Conservation (phyloP, 2,797 vertebrate genomes). For the Clarias fuscus region DNA sequence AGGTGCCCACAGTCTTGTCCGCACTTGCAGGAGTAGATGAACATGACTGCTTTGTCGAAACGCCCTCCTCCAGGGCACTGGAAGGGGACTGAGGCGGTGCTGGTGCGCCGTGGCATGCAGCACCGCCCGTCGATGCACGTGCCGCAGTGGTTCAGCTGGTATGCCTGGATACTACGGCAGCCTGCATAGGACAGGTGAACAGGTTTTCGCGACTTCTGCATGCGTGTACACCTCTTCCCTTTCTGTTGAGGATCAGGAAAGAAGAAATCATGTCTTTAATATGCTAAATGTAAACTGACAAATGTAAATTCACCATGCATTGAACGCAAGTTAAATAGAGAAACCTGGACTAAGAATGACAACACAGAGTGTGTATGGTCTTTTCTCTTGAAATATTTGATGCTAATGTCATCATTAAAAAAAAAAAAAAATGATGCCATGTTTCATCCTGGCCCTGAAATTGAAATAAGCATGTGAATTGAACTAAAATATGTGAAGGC, state of each 20-base stretch:
- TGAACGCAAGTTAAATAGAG: not conserved
- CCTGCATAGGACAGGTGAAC: conserved; percentile 73
- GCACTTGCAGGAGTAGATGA: conserved; percentile 81
- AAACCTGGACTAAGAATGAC: not conserved
- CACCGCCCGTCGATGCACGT: conserved; percentile 76
- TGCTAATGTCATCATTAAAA: not conserved
- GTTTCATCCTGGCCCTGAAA: not conserved
- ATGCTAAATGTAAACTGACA: not conserved
- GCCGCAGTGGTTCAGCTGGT: conserved; percentile 78
- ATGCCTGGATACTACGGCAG: conserved; percentile 74
- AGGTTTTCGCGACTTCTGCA: conserved; percentile 74
- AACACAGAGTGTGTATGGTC: not conserved
- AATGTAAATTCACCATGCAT: not conserved
- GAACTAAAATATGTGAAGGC: not conserved
- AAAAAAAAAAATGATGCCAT: not conserved
- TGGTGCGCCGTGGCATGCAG: conserved; percentile 74
- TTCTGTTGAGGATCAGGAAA: conserved; percentile 62
- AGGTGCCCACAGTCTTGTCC: conserved; percentile 73
- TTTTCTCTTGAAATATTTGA: not conserved
- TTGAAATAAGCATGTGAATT: not conserved
- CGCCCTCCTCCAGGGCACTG: conserved; percentile 71
- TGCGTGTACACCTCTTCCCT: conserved; percentile 79
- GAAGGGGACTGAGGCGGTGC: conserved; percentile 72
- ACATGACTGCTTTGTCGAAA: conserved; percentile 74
- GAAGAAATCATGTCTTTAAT: not conserved